These are phyloP conservation scores for Periparus ater DNA, from an alignment of 2,797 vertebrate genomes.

Conservation along the genomic window DNA sequence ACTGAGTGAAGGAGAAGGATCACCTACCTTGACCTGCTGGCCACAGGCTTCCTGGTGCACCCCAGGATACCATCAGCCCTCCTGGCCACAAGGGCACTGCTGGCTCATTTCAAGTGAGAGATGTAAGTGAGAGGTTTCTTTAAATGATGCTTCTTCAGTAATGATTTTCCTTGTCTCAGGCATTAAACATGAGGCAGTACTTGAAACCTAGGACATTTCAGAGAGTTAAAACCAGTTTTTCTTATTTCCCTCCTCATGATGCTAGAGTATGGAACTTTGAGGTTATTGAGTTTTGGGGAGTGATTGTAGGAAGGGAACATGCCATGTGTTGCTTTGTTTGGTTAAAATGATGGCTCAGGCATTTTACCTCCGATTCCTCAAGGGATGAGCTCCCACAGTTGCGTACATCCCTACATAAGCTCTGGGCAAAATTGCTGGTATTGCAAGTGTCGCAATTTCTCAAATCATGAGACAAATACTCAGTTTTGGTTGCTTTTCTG, in stretches of 20 bases:
- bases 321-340: not conserved
- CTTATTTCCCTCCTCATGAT: not conserved
- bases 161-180: not conserved
- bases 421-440: not conserved
- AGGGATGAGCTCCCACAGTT: not conserved
- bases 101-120: not conserved
- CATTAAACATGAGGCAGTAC: not conserved
- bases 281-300: not conserved
- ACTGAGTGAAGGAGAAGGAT: not conserved
- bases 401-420: not conserved
- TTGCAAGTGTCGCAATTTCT: not conserved
- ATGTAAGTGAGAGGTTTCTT: not conserved
- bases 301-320: not conserved
- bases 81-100: not conserved
- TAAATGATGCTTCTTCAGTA: not conserved
- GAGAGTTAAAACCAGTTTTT: not conserved
- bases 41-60: not conserved
- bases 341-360: not conserved
- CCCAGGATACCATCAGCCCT: not conserved
- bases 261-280: not conserved
- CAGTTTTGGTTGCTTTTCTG: not conserved
- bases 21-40: not conserved
- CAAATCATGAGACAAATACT: not conserved
- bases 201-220: not conserved
- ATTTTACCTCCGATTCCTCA: not conserved